Evolutionary conservation across 2,888 invertebrate species (phyloP), one percentile per base, ranked within the genome.

Genomic region (Xylocampa areola): DNA sequence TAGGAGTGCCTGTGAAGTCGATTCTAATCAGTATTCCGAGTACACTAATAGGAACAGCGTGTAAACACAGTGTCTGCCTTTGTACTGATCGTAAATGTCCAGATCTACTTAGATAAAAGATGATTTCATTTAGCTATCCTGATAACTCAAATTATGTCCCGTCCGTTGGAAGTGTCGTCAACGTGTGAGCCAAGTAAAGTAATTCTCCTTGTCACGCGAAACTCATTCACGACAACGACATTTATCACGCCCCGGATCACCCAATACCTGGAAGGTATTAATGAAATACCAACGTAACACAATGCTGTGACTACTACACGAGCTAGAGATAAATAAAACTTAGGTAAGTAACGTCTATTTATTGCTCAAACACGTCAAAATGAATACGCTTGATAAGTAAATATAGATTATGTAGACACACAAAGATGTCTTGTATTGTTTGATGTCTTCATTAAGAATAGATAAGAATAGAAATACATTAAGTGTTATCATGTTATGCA

Each of bases 151-250:
- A 76, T 73, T 73, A 70, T 64, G 54, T 64, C 52, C 35, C 41
- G 48, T 48, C 21, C 36, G 55, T 45, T 53, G 37, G 69, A 73
- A 65, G 60, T 81, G 73, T 72, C 72, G 66, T 74, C 60, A 73
- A 52, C 44, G 47, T 57, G 61, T 64, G 58, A 57, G 27, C 47
- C 57, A 50, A 36, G 63, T 68, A 63, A 66, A 68, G 45, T 58
- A 49, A 45, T 55, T 57, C 47, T 65, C 41, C 53, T 51, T 59
- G 75, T 70, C 80, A 80, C 71, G 80, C 73, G 67, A 77, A 68
- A 57, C 64, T 58, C 68, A 60, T 66, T 55, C 39, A 40, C 40
- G 32, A 49, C 47, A 58, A 51, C 47, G 55, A 49, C 30, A 44
- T 61, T 57, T 36, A 62, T 61, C 30, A 47, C 25, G 25, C 25